These are phyloP conservation scores for Hybognathus amarus DNA, from an alignment of 2,797 vertebrate species.

Conservation along the genomic window DNA sequence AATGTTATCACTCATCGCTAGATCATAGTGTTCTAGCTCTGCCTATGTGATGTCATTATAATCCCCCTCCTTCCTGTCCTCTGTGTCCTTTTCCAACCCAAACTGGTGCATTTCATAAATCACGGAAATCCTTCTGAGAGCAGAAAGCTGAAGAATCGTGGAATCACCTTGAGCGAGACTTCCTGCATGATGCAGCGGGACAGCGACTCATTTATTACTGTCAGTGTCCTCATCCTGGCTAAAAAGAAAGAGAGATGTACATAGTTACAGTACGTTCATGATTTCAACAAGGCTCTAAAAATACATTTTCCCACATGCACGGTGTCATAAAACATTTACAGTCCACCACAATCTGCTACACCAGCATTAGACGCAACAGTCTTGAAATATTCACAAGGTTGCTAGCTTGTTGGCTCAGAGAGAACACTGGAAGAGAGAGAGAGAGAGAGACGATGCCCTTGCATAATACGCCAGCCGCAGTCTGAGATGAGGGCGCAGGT, in stretches of 20 bases:
- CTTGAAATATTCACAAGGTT: constrained; percentile 65
- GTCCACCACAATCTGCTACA: constrained; percentile 74
- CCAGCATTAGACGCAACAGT: constrained; percentile 71
- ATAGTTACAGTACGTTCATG: constrained; percentile 40
- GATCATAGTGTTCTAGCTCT: background rate
- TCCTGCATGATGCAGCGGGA: constrained; percentile 37
- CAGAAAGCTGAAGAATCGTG: constrained; percentile 52
- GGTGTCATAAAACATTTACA: constrained; percentile 86
- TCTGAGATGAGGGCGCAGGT: constrained; percentile 60
- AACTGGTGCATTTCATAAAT: constrained; percentile 54
- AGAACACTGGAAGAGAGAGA: constrained; percentile 24
- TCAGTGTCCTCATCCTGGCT: constrained; percentile 22
- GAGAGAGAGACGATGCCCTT: constrained; percentile 60
- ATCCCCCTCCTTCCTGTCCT: constrained; percentile 28
- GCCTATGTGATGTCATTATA: constrained; percentile 30
- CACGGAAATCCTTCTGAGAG: constrained; percentile 43
- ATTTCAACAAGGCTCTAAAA: constrained; percentile 72
- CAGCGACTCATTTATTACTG: constrained; percentile 39
- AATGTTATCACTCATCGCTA: background rate
- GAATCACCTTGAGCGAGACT: constrained; percentile 58
- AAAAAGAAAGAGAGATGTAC: background rate
- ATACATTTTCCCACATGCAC: constrained; percentile 81
- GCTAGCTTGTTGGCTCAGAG: constrained; percentile 42
- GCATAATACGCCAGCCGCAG: constrained; percentile 71
- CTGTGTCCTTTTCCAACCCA: constrained; percentile 45